Base-by-base conservation (phyloP, 2,888 invertebrate genomes). In the Eumerus sabulonum region DNA sequence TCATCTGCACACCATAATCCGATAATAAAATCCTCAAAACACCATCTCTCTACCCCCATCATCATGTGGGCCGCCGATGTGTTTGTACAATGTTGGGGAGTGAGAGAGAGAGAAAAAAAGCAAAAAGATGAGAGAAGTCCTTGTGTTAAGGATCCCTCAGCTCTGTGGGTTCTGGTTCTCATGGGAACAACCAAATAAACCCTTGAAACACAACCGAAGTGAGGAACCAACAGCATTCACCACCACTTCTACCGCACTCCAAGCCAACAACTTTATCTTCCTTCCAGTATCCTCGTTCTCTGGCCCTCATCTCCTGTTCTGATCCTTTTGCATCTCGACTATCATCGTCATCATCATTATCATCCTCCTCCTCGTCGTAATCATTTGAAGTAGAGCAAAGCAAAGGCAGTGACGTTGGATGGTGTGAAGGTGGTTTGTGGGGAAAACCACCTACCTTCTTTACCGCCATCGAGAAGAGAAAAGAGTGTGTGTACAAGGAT, bases 1-100 rank as follows among this genome's bases (percentile, higher is more conserved):
- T 79, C 74, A 74, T 79, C 74, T 74, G 79, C 68, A 79, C 74
- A 77, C 79, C 74, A 79, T 79, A 79, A 79, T 79, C 74, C 74
- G 79, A 79, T 79, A 74, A 79, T 79, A 79, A 79, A 79, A 74
- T 50, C 74, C 59, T 63, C 53, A 71, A 71, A 66, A 64, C 44
- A n/a, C 42, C 2, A 9, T 7, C 47, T 18, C 38, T 51, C 42
- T 17, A 4, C 4, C 9, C 7, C 17, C 9, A 50, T n/a, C 18
- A n/a, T 14, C 35, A 9, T 19, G 35, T 27, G 27, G 27, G 3
- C 7, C 2, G 27, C 2, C 2, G 27, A 27, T 27, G 27, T 27
- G 27, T 27, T 7, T 27, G 27, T 27, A 27, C 27, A 27, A 27
- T 27, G 27, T 27, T 27, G 27, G 27, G 27, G 7, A 27, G 27